phyloP scores from a whole-genome alignment of 2,113 vertebrate species.

The Heterotilapia buettikoferi region DNA sequence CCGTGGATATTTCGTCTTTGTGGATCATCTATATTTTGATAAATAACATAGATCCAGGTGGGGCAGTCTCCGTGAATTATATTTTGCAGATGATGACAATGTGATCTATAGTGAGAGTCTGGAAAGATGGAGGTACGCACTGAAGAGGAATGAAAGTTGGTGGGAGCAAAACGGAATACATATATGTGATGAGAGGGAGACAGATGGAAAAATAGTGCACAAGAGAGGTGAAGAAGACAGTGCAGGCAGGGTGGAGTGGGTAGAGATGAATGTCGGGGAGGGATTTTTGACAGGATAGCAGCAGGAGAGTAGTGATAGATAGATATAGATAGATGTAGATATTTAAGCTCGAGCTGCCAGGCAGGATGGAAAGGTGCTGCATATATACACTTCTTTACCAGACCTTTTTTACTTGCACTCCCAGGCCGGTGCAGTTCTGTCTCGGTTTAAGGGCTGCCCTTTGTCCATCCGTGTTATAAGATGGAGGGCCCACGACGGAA shows the following conservation, averaged over 20 bases:
- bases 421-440: constrained; percentile 70
- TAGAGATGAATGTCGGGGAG: neutral
- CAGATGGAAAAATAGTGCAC: neutral
- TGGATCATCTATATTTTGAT: neutral
- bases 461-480: constrained; percentile 66
- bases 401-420: neutral
- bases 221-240: neutral
- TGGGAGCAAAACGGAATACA: neutral
- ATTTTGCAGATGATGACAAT: neutral
- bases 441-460: constrained; percentile 65
- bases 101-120: neutral
- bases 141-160: neutral
- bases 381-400: neutral
- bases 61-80: neutral
- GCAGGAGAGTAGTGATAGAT: neutral
- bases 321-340: neutral
- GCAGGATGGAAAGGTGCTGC: neutral
- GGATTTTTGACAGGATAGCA: neutral
- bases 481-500: constrained; percentile 62
- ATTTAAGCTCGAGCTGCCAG: neutral
- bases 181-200: neutral
- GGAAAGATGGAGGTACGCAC: neutral
- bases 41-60: neutral
- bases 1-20: fast-evolving
- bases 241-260: neutral